These are phyloP conservation scores for Channallabes apus DNA, from an alignment of 2,797 vertebrate species.

Conservation along the genomic window DNA sequence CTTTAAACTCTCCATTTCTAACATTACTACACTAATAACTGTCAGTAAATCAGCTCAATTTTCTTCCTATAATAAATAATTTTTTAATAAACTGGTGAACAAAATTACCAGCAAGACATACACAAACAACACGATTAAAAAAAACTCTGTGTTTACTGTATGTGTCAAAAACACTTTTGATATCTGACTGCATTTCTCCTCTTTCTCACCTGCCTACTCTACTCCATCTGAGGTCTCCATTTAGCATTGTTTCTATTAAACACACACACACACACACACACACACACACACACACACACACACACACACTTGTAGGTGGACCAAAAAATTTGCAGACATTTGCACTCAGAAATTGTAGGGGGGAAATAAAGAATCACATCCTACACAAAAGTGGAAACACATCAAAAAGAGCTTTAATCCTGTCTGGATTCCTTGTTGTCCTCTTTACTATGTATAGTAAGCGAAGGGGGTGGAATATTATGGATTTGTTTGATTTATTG, in stretches of 20 bases:
- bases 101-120: not conserved
- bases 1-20: not conserved
- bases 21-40: not conserved
- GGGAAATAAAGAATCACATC: slow-evolving; percentile 66
- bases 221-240: slow-evolving; percentile 61
- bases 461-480: slow-evolving; percentile 68
- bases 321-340: slow-evolving; percentile 51
- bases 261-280: slow-evolving; percentile 34
- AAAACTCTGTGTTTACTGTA: slow-evolving; percentile 9
- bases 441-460: slow-evolving; percentile 76
- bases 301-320: slow-evolving; percentile 52
- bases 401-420: slow-evolving; percentile 77
- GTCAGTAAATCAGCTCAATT: not conserved
- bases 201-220: slow-evolving; percentile 47
- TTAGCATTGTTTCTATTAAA: slow-evolving; percentile 63
- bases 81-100: not conserved
- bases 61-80: not conserved
- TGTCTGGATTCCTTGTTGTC: slow-evolving; percentile 70
- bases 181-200: slow-evolving; percentile 57
- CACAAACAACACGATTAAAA: slow-evolving; percentile 7
- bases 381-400: slow-evolving; percentile 71
- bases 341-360: slow-evolving; percentile 56
- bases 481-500: slow-evolving; percentile 70
- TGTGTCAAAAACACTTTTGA: slow-evolving; percentile 55
- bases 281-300: not conserved